Evolutionary conservation across 1,140 invertebrate genomes (phyloP).

Genomic region (Coelopa frigida): DNA sequence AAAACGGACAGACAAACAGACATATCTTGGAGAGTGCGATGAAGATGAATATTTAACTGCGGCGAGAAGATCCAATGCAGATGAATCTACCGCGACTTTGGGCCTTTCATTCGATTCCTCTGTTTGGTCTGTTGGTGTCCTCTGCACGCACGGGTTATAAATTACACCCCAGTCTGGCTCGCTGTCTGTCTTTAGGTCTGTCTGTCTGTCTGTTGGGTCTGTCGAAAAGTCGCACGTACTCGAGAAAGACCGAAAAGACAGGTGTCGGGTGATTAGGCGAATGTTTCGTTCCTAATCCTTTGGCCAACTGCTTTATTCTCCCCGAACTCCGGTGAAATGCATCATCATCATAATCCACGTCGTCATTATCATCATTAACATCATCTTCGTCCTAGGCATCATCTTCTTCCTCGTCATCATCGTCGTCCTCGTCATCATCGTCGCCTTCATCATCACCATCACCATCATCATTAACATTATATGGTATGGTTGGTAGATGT

Average conservation of each 20-base stretch:
- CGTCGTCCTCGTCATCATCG: too few relatives aligned
- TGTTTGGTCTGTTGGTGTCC: neutral
- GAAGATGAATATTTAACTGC: too few relatives aligned
- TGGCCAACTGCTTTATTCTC: neutral
- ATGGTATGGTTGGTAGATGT: too few relatives aligned
- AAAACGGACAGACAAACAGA: neutral
- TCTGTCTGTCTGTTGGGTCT: neutral
- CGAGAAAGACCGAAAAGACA: neutral
- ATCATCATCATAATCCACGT: neutral
- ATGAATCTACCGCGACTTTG: too few relatives aligned
- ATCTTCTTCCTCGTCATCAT: too few relatives aligned
- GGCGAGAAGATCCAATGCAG: too few relatives aligned
- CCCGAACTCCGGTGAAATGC: neutral
- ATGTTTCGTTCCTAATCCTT: neutral
- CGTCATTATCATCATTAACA: neutral
- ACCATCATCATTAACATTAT: too few relatives aligned
- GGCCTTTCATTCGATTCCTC: neutral
- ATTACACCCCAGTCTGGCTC: neutral
- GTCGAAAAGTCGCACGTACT: neutral
- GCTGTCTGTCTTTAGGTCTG: neutral
- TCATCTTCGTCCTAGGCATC: neutral
- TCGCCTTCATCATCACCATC: too few relatives aligned
- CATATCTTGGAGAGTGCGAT: too few relatives aligned
- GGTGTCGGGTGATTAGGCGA: neutral
- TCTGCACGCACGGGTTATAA: neutral